Base-by-base conservation (phyloP, 1,140 invertebrate species). In the Homalodisca vitripennis region DNA sequence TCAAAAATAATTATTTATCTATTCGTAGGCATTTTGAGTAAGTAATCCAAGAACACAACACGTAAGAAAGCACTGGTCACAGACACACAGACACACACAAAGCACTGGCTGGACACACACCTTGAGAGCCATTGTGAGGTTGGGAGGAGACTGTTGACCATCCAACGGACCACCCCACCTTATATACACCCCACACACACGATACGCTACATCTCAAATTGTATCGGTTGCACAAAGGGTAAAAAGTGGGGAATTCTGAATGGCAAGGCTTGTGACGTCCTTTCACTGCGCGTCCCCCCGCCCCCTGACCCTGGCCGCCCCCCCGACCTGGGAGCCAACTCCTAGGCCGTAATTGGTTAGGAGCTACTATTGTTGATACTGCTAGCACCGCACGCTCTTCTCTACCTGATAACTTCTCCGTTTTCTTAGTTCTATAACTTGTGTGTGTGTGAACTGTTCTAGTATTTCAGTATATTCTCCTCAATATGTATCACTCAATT, bases 181-280 rank as follows among this genome's bases (percentile, higher is more conserved):
- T 53, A 53, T 53, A 53, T 53, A 53, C 48, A 53, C 20, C 48
- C 20, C 34, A 41, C 34, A 41, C 34, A 17, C n/a, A n/a, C n/a
- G n/a, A n/a, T n/a, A n/a, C n/a, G n/a, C n/a, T 53, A 53, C 12
- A 12, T 53, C 48, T 53, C 48, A 53, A 6, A 17, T 10, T 10
- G 48, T 22, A 53, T 53, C 48, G 48, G 12, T 41, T 41, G 34
- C 12, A 53, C 48, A 53, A 53, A 53, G 48, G 48, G 48, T 53
- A 53, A 53, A 53, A 53, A 53, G 48, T 53, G 48, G 48, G 48
- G 48, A 53, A 53, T 53, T 53, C 48, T 53, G 48, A 53, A 53
- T 53, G 48, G 48, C 48, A 53, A 53, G 48, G 48, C 20, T 53
- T 17, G 48, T 53, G 48, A 20, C 48, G 48, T 53, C 48, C 48